These are phyloP conservation scores for Stenopsyche tienmushanensis DNA, from an alignment of 1,140 invertebrate species.

Conservation along the genomic window DNA sequence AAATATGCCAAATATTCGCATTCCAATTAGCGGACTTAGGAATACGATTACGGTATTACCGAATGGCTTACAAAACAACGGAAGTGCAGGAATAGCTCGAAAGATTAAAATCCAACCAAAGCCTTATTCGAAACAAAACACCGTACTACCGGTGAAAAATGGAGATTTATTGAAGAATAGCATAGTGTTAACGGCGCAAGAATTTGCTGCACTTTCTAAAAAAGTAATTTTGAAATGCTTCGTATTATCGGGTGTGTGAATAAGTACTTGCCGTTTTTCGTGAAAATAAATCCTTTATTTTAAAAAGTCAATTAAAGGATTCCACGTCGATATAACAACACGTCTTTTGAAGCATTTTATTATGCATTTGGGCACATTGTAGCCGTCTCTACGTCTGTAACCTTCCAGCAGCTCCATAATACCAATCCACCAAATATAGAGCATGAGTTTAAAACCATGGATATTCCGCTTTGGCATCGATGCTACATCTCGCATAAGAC, in stretches of 20 bases:
- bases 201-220: conserved; percentile 36
- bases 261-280: no score
- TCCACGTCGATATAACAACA: no score
- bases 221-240: conserved; percentile 31
- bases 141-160: background rate
- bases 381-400: background rate
- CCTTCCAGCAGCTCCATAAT: no score
- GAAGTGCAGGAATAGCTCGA: conserved; percentile 23
- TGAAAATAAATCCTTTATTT: no score
- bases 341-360: no score
- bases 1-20: conserved; percentile 3
- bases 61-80: background rate
- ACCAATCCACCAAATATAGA: no score
- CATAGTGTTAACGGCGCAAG: conserved; percentile 32
- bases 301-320: no score
- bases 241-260: no score
- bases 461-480: no score
- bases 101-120: conserved; percentile 40
- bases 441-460: no score
- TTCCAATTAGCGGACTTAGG: conserved; percentile 10
- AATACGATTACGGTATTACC: conserved; percentile 7
- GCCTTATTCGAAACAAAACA: conserved; percentile 25
- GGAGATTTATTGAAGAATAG: conserved; percentile 29
- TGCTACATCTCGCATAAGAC: no score
- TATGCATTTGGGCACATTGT: background rate